Conservation (phyloP, 2,797 vertebrate genomes). For the Aphelocoma californica region DNA sequence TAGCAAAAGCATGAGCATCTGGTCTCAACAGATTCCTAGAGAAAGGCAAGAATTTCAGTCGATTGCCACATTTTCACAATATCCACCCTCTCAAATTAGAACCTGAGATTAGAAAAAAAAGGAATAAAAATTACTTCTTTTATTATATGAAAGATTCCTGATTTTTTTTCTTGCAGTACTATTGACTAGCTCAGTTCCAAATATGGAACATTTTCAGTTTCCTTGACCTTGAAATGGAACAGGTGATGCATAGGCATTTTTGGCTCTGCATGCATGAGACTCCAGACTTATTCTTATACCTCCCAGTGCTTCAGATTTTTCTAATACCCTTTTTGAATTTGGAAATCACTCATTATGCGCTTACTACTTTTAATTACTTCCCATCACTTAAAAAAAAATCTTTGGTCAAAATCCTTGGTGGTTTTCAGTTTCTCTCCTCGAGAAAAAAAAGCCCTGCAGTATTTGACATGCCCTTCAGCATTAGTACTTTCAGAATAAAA, state of each 20-base stretch:
- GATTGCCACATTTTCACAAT: not conserved
- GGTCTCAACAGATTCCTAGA: not conserved
- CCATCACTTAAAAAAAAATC: not conserved
- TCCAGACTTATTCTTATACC: not conserved
- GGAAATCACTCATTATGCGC: not conserved
- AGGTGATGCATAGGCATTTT: not conserved
- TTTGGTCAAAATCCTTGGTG: conserved; percentile 6
- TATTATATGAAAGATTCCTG: not conserved
- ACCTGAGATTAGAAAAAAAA: not conserved
- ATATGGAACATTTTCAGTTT: not conserved
- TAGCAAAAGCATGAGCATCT: conserved; percentile 20
- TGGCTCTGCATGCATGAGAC: not conserved
- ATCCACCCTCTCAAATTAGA: not conserved
- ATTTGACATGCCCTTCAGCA: conserved; percentile 48
- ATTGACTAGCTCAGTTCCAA: not conserved
- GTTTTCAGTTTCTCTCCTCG: not conserved
- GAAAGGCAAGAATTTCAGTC: not conserved
- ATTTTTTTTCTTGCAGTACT: not conserved
- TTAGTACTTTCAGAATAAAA: conserved; percentile 29
- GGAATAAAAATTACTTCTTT: not conserved
- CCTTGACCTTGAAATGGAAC: not conserved
- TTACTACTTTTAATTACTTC: conserved; percentile 34
- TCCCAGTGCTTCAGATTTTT: not conserved
- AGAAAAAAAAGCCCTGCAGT: not conserved
- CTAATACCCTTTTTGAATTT: not conserved